phyloP scores from a whole-genome alignment of 2,113 vertebrate species.

The Cercocebus atys region DNA sequence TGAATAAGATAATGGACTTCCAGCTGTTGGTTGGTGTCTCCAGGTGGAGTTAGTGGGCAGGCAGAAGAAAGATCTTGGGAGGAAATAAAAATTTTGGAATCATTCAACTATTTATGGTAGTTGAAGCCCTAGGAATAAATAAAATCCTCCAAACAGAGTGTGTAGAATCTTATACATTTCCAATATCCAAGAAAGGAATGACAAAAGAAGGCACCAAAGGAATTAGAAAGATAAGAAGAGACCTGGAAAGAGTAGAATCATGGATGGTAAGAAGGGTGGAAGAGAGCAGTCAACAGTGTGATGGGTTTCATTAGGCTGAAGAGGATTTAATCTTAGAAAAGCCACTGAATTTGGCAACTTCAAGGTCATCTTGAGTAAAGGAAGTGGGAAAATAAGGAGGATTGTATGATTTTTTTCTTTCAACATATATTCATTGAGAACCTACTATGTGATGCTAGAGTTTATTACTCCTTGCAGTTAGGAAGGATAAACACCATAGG shows the following conservation, averaged over 20 bases:
- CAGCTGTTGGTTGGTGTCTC: neutral
- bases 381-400: neutral
- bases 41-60: neutral
- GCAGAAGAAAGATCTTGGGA: neutral
- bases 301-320: neutral
- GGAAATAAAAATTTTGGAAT: neutral
- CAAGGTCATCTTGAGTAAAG: neutral
- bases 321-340: neutral
- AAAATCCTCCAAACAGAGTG: neutral
- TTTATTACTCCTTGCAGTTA: neutral
- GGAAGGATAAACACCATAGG: neutral
- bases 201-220: neutral
- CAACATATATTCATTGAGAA: conserved; percentile 14
- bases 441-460: neutral
- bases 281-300: neutral
- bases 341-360: neutral
- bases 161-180: neutral
- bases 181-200: neutral
- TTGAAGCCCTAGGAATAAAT: neutral
- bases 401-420: neutral
- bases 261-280: neutral
- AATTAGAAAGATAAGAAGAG: neutral
- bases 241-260: neutral
- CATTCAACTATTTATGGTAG: neutral
- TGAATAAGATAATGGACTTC: neutral